Conservation (phyloP, 1,140 invertebrate genomes). For the Heterodera schachtii region DNA sequence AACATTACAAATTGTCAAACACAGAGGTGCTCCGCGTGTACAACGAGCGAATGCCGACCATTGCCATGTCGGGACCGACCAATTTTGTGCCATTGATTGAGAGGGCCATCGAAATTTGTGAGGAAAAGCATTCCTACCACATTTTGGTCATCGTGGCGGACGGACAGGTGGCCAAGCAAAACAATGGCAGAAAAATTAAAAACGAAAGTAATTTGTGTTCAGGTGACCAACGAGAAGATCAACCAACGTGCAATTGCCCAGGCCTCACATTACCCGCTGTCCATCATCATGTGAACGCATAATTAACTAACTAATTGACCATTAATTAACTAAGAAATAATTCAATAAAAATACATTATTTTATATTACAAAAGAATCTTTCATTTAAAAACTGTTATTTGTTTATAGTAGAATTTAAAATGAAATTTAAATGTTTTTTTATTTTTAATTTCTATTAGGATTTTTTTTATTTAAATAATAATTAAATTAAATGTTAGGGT, state of each 20-base stretch:
- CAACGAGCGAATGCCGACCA: constrained; percentile 60
- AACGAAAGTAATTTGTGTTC: constrained; percentile 31
- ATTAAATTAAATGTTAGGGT: constrained; percentile 57
- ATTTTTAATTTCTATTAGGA: neutral
- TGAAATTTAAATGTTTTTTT: constrained; percentile 6
- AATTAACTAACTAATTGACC: too few species aligned
- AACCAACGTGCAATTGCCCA: constrained; percentile 70
- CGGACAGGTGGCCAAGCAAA: constrained; percentile 34
- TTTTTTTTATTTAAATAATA: neutral
- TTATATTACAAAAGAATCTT: too few species aligned
- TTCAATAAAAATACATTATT: too few species aligned
- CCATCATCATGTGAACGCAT: constrained; percentile 68
- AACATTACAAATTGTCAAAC: constrained; percentile 20
- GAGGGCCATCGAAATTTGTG: constrained; percentile 68
- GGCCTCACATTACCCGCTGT: constrained; percentile 70
- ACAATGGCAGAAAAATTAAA: neutral
- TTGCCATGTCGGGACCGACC: constrained; percentile 67
- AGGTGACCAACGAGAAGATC: constrained; percentile 68
- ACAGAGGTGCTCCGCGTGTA: constrained; percentile 64
- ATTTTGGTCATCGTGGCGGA: constrained; percentile 63
- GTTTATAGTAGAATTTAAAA: too few species aligned
- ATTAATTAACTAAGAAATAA: too few species aligned
- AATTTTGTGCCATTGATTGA: constrained; percentile 70
- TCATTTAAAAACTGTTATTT: too few species aligned
- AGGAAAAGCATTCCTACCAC: constrained; percentile 65